Percentiles rank a stretch among this genome's conserved stretches.
phyloP scores from a whole-genome alignment of 2,113 vertebrate genomes.

The Malurus cyaneus region DNA sequence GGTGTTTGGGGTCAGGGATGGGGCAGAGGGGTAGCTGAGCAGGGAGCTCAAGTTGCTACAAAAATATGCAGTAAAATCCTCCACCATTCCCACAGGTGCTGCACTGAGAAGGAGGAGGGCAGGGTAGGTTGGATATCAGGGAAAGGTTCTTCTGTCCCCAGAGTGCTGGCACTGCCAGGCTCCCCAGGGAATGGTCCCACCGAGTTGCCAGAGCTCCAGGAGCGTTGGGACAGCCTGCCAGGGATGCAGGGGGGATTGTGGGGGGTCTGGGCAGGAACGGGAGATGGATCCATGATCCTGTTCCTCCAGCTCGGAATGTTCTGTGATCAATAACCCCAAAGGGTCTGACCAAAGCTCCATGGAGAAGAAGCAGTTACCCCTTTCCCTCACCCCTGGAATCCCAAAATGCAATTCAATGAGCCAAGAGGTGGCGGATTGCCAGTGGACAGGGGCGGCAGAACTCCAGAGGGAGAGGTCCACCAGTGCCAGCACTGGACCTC shows the following conservation, averaged over 20 bases:
- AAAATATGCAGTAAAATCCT: background rate
- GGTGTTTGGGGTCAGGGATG: background rate
- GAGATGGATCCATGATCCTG: accelerated
- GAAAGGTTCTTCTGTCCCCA: background rate
- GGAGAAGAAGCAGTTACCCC: background rate
- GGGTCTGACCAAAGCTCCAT: background rate
- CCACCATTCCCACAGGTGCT: background rate
- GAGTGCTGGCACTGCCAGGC: background rate
- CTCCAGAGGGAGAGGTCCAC: background rate
- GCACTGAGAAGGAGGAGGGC: background rate
- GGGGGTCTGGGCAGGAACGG: background rate
- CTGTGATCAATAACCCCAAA: background rate
- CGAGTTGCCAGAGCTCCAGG: background rate
- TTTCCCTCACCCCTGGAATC: background rate
- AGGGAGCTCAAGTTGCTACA: background rate
- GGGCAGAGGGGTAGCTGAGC: background rate
- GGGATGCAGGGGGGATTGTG: background rate
- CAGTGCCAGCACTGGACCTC: background rate
- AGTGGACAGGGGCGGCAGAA: too few species aligned
- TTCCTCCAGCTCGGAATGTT: background rate
- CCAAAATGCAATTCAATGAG: background rate
- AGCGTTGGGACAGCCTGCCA: accelerated
- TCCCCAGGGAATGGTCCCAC: background rate
- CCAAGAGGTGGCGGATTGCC: background rate
- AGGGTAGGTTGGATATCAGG: background rate